phyloP scores from a whole-genome alignment of 2,888 invertebrate species.

The Drosophila affinis region DNA sequence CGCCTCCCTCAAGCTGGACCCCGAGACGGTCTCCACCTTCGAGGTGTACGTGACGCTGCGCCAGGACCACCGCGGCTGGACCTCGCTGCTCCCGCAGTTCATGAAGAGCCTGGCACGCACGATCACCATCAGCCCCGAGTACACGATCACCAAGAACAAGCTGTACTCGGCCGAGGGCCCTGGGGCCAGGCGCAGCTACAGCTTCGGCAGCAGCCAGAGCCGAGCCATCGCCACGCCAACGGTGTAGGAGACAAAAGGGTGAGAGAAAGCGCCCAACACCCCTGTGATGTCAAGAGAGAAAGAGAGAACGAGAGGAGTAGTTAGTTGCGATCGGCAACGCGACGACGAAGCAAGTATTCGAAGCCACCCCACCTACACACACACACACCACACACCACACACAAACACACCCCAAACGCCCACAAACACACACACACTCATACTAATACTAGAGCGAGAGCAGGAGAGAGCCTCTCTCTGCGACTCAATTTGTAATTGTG shows the following conservation, averaged over 20 bases:
- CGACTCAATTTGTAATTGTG: slow-evolving; percentile 73
- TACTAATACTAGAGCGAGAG: slow-evolving; percentile 57
- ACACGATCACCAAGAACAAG: slow-evolving; percentile 81
- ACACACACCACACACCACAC: slow-evolving; percentile 58
- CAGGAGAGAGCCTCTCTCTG: slow-evolving; percentile 13
- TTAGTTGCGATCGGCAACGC: slow-evolving; percentile 72
- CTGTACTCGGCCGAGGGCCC: slow-evolving; percentile 74
- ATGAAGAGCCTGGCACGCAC: slow-evolving; percentile 81
- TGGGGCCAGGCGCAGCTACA: slow-evolving; percentile 66
- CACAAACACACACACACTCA: slow-evolving; percentile 53
- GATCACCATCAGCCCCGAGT: slow-evolving; percentile 81
- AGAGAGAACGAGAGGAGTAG: slow-evolving; percentile 70
- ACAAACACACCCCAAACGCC: slow-evolving; percentile 48
- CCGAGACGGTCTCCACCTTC: slow-evolving; percentile 81
- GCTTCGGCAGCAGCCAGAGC: slow-evolving; percentile 71
- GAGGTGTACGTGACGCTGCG: slow-evolving; percentile 81
- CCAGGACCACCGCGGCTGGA: slow-evolving; percentile 81
- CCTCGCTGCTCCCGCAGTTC: slow-evolving; percentile 80
- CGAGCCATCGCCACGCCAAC: slow-evolving; percentile 73
- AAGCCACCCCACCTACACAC: slow-evolving; percentile 80
- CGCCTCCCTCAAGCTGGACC: slow-evolving; percentile 77
- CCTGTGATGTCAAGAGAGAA: slow-evolving; percentile 65
- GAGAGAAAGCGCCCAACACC: slow-evolving; percentile 65
- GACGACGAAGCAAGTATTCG: slow-evolving; percentile 79
- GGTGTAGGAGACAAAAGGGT: slow-evolving; percentile 50